Percentiles rank a stretch among this genome's conserved stretches.
phyloP scores from a whole-genome alignment of 2,888 invertebrate species.

The Chironomus riparius region DNA sequence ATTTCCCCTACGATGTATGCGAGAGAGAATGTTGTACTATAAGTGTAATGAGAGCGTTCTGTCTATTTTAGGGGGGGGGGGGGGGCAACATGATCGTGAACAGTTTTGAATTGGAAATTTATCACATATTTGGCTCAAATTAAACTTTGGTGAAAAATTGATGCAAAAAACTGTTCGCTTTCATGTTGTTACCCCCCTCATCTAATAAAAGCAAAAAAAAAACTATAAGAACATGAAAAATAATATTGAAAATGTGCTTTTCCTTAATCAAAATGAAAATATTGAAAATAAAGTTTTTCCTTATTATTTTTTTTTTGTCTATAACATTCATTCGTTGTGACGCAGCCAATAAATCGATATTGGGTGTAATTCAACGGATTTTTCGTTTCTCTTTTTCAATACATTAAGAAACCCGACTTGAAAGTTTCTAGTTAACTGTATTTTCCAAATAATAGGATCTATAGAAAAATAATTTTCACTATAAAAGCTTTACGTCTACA shows the following conservation, averaged over 20 bases:
- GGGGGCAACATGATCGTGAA: too few species aligned
- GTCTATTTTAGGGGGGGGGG: too few species aligned
- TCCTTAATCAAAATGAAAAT: neutral
- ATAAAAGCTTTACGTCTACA: neutral
- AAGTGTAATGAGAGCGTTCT: neutral
- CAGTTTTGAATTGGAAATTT: too few species aligned
- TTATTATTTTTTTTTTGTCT: neutral
- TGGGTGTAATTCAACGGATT: neutral
- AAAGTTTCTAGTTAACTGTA: neutral
- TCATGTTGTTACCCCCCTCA: too few species aligned
- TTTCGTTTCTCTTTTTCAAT: neutral
- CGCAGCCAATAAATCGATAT: constrained; percentile 12
- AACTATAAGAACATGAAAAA: neutral
- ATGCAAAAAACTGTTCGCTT: too few species aligned
- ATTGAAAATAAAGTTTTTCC: neutral
- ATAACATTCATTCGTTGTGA: neutral
- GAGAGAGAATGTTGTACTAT: neutral
- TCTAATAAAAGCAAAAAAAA: neutral
- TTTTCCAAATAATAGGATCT: neutral
- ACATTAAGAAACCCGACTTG: neutral
- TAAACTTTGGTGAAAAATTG: too few species aligned
- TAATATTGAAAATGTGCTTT: neutral
- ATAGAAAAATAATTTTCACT: neutral
- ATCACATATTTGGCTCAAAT: too few species aligned
- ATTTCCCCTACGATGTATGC: neutral